Conservation (phyloP, 2,113 vertebrate genomes). For the Pelobates fuscus region DNA sequence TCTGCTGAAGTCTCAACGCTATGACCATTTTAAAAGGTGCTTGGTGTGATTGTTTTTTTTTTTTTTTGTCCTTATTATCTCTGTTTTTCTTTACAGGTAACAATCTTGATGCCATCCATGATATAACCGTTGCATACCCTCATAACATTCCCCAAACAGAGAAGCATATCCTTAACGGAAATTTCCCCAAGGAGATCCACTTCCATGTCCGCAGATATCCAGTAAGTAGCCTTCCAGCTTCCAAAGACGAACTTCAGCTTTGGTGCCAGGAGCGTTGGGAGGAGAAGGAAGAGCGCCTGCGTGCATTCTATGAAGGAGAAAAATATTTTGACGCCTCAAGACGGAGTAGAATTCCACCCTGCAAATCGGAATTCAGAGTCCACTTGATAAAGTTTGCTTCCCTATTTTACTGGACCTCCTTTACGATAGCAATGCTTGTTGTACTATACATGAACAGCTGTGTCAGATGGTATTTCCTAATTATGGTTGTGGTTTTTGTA, state of each 20-base stretch:
- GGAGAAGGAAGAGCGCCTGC: constrained; percentile 88
- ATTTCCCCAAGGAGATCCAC: constrained; percentile 92
- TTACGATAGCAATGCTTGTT: constrained; percentile 70
- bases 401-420: constrained; percentile 85
- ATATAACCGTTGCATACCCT: constrained; percentile 95
- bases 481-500: constrained; percentile 71
- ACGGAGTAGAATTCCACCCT: constrained; percentile 75
- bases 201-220: constrained; percentile 87
- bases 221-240: constrained; percentile 71
- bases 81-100: constrained; percentile 67
- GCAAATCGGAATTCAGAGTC: constrained; percentile 90
- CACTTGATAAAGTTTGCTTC: constrained; percentile 79
- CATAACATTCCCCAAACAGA: constrained; percentile 95
- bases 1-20: too few species aligned
- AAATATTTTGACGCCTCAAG: constrained; percentile 71
- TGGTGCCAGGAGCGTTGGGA: constrained; percentile 92
- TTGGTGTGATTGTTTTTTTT: not conserved
- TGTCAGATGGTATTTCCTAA: constrained; percentile 77
- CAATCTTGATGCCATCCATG: constrained; percentile 92
- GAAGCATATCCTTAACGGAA: constrained; percentile 84
- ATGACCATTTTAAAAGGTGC: too few species aligned
- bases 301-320: constrained; percentile 77
- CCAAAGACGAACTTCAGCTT: constrained; percentile 75
- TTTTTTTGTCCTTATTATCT: not conserved
- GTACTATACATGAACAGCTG: constrained; percentile 77